Evolutionary conservation across 2,797 vertebrate species (phyloP), one percentile per base, ranked within the genome.

Genomic region (Champsocephalus gunnari): DNA sequence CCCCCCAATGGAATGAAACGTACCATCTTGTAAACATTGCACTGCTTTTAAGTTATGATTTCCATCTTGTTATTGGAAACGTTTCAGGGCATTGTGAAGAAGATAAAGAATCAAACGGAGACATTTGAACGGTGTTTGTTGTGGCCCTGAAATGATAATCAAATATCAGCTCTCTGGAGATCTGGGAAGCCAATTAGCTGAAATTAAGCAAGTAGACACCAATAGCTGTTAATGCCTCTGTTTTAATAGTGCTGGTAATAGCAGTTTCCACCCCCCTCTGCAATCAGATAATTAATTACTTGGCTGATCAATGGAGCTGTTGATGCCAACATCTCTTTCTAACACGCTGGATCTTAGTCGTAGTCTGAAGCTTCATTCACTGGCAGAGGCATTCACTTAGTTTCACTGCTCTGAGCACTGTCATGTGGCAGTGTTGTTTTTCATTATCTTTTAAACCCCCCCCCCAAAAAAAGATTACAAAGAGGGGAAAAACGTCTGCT

Each of bases 241-340:
- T 84, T 90, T 83, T 89, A 89, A 86, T 90, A 75, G 85, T 75
- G 85, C 65, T 89, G 81, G 76, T 86, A 88, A 89, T 85, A 85
- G 85, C 71, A 73, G 58, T 61, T 82, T 69, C 24, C 24, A 44
- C 60, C 64, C 43, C 41, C 41, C 59, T 16, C 61, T 82, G 75
- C 87, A 89, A 88, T 91, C 84, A 89, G 85, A 89, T 90, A 89
- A 93, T 92, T 87, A 92, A 92, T 93, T 90, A 92, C 81, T 77
- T 65, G 60, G 64, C 66, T 85, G 91, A 93, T 93, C 90, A 89
- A 92, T 92, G 88, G 59, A 50, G 73, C 70, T 83, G 86, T 79
- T 84, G 78, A 83, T 88, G 85, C 87, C 81, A 84, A 61, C 78
- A 19, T 80, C 63, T 71, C 68, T 75, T 38, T 79, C 70, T 69